Base-by-base conservation (phyloP, 2,113 vertebrate genomes). In the Anser cygnoides region DNA sequence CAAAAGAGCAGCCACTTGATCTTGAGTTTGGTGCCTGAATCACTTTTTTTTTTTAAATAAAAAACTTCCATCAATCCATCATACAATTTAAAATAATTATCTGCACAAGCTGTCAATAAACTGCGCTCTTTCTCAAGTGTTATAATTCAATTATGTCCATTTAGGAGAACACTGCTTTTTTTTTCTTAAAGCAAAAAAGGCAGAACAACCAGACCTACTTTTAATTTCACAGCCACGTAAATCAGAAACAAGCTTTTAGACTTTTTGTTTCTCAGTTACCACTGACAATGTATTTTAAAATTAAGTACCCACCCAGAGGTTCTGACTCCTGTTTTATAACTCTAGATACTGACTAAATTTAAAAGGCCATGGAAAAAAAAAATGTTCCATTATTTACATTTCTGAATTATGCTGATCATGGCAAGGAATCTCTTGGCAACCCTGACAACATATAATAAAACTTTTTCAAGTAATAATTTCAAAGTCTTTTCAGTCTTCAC, bases 301-400 rank as follows among this genome's bases (percentile, higher is more conserved):
- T 73, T 91, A 83, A 94, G 52, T 62, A 93, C 58, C 31, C 75
- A 84, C 59, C 8, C 41, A 70, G 65, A 95, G 88, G 79, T 97
- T 96, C 74, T 80, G 67, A 83, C 37, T 88, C 61, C 26, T 83
- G 66, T 66, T 93, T 95, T 90, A 59, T 50, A 87, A 93, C 77
- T 87, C 25, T 73, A 62, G 54, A 95, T 22, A 65, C 68, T 23
- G 68, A 61, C 23, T 82, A 92, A 5, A 13, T 76, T 73, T 79
- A 89, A 95, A 84, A 96, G 77, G 70, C 54, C 63, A 62, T 33
- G 68, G 87, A 50, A 96, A 97, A 97, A 96, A 92, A 50, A 92
- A 96, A 75, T n/a, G 8, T 18, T 65, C 46, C 90, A 59, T 46
- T 92, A 90, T 89, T 96, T 94, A 92, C n/a, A 84, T 44, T 73